Evolutionary conservation across 2,888 invertebrate species (phyloP), one percentile per base, ranked within the genome.

Genomic region (Neelides folsomi): DNA sequence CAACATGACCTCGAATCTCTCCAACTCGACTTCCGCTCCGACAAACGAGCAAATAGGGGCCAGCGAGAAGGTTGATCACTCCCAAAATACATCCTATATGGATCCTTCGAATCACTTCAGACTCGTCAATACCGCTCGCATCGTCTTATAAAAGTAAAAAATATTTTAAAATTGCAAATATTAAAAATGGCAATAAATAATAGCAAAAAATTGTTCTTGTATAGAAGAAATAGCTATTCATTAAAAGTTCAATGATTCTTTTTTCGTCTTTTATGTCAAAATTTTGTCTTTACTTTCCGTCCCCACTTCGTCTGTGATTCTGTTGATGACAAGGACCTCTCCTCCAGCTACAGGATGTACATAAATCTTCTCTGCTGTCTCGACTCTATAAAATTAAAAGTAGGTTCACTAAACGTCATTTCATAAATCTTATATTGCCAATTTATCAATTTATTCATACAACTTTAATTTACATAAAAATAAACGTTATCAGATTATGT

Each of bases 351-450:
- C 76, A 1, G 92, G 86, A 71, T 89, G 88, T 62, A 93, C 76
- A 67, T 82, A 86, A 71, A 92, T 89, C 70, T 84, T 86, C 66
- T 93, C 92, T 47, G 84, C 79, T n/a, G 89, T 88, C 59, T 81
- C 81, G 66, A 87, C 87, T 64, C 86, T 87, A 66, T 53, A 75
- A 74, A 58, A 62, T 63, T 61, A 49, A 49, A 56, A 60, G n/a
- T n/a, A n/a, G n/a, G n/a, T n/a, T n/a, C n/a, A n/a, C n/a, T n/a
- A n/a, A n/a, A n/a, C n/a, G n/a, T n/a, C n/a, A n/a, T n/a, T n/a
- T n/a, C n/a, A n/a, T n/a, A n/a, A n/a, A n/a, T n/a, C n/a, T n/a
- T n/a, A n/a, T n/a, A n/a, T n/a, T n/a, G n/a, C n/a, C n/a, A n/a
- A n/a, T n/a, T n/a, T n/a, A n/a, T n/a, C n/a, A n/a, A n/a, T n/a